Evolutionary conservation across 2,888 invertebrate species (phyloP).

Genomic region (Rhamnusium bicolor): DNA sequence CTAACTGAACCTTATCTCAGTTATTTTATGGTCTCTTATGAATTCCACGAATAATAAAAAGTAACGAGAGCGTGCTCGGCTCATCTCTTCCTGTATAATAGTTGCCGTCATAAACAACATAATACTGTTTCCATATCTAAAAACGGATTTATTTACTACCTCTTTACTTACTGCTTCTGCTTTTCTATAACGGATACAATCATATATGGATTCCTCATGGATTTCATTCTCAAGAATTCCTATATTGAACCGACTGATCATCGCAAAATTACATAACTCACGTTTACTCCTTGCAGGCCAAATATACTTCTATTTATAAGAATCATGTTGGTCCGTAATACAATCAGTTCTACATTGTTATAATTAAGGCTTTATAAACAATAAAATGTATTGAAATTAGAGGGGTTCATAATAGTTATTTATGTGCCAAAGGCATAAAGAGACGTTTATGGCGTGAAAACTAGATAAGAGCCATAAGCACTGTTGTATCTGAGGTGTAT

Average conservation of each 20-base stretch:
- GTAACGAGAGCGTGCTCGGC: constrained; percentile 68
- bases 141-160: constrained; percentile 66
- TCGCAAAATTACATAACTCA: constrained; percentile 36
- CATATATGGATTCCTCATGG: constrained; percentile 58
- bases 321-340: too few relatives aligned
- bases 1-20: constrained; percentile 61
- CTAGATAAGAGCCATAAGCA: too few relatives aligned
- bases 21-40: constrained; percentile 63
- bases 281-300: background rate
- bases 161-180: constrained; percentile 44
- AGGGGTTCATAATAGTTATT: too few relatives aligned
- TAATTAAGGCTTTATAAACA: too few relatives aligned
- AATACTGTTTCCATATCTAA: constrained; percentile 68
- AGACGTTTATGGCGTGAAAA: too few relatives aligned
- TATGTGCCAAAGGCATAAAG: too few relatives aligned
- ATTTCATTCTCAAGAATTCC: constrained; percentile 45
- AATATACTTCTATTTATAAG: background rate
- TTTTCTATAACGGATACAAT: constrained; percentile 58
- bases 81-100: constrained; percentile 67
- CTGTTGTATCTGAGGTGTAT: too few relatives aligned
- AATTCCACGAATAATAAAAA: constrained; percentile 69
- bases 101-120: constrained; percentile 66
- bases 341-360: too few relatives aligned
- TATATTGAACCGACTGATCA: constrained; percentile 35
- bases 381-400: too few relatives aligned